phyloP scores from a whole-genome alignment of 2,888 invertebrate species.

The Morpho achilles region DNA sequence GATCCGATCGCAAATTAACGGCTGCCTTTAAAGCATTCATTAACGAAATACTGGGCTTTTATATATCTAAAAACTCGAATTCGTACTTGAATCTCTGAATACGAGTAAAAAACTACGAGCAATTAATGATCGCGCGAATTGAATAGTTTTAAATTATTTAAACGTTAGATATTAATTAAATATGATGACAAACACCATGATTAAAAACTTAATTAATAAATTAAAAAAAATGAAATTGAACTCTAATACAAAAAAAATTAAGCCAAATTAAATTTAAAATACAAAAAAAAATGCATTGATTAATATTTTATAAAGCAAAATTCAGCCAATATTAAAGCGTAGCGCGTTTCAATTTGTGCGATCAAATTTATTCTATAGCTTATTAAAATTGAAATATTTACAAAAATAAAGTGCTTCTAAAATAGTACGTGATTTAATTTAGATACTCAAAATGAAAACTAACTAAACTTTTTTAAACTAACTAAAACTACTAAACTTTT shows the following conservation, averaged over 20 bases:
- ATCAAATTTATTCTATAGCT: slow-evolving; percentile 20
- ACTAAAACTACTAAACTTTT: no score
- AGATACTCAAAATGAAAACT: no score
- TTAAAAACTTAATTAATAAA: no score
- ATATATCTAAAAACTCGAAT: neutral
- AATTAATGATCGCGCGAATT: slow-evolving; percentile 12
- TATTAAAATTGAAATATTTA: slow-evolving; percentile 2
- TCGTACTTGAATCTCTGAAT: slow-evolving; percentile 4
- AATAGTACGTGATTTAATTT: no score
- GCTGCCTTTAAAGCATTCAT: neutral
- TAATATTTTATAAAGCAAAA: slow-evolving; percentile 3
- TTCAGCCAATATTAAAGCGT: slow-evolving; percentile 15
- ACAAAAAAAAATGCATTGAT: neutral
- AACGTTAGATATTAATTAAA: no score
- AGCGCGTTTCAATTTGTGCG: slow-evolving; percentile 41
- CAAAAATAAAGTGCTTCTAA: neutral
- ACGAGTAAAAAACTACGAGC: slow-evolving; percentile 2
- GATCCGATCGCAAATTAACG: neutral
- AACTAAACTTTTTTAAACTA: no score
- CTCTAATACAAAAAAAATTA: no score
- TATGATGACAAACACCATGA: no score
- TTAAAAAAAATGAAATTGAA: no score
- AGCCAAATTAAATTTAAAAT: neutral
- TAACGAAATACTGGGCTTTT: no score
- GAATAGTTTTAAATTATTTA: neutral